Conservation (phyloP, 2,113 vertebrate species). For the Herpetotheres cachinnans region DNA sequence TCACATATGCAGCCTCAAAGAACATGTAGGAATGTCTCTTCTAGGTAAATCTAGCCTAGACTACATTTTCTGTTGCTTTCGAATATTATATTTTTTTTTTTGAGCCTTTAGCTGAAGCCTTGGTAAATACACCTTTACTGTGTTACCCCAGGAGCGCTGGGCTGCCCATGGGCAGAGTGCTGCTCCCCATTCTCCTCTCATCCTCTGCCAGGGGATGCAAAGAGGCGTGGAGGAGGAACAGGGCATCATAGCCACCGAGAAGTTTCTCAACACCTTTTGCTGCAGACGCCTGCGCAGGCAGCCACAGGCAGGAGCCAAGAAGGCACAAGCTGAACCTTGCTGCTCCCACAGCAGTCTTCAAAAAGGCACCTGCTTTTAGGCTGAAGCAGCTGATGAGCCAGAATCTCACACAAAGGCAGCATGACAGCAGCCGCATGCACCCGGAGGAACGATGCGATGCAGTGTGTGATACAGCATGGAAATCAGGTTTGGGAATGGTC, state of each 20-base stretch:
- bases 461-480: background rate
- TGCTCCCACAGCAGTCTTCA: background rate
- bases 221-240: background rate
- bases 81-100: background rate
- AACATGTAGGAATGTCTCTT: background rate
- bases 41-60: background rate
- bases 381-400: background rate
- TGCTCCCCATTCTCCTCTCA: background rate
- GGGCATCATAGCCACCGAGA: rapidly evolving
- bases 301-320: background rate
- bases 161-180: background rate
- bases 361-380: background rate
- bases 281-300: background rate
- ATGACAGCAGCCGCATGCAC: background rate
- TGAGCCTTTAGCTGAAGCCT: background rate
- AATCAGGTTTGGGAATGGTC: background rate
- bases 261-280: background rate
- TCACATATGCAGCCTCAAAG: background rate
- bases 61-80: background rate
- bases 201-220: background rate
- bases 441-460: background rate
- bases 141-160: background rate
- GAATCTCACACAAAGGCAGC: background rate
- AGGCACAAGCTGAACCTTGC: background rate
- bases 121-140: background rate